Evolutionary conservation across 2,888 invertebrate genomes (phyloP).

Genomic region (Drosophila koepferae): DNA sequence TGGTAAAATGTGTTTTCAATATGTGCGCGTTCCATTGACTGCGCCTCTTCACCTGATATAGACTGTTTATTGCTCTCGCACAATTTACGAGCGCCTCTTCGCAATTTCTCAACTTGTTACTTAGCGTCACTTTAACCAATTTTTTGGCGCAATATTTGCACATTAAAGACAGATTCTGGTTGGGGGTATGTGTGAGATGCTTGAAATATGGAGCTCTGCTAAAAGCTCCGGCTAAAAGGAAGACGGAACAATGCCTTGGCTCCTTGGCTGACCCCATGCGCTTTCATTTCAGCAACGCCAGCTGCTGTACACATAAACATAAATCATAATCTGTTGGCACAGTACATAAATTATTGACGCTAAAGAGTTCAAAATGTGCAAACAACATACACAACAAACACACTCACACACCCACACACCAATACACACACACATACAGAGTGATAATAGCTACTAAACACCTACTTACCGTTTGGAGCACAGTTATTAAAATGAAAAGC

Average conservation of each 20-base stretch:
- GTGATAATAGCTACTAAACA: conserved; percentile 77
- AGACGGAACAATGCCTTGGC: conserved; percentile 46
- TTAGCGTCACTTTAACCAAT: conserved; percentile 70
- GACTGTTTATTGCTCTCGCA: conserved; percentile 68
- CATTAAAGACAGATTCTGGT: conserved; percentile 25
- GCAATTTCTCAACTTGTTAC: conserved; percentile 78
- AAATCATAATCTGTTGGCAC: conserved; percentile 77
- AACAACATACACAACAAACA: conserved; percentile 43
- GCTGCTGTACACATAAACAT: conserved; percentile 63
- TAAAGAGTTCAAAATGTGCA: conserved; percentile 74
- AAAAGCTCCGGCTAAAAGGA: conserved; percentile 23
- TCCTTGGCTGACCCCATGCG: conserved; percentile 17
- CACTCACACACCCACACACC: conserved; percentile 26
- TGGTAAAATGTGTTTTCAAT: conserved; percentile 35
- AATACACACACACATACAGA: conserved; percentile 22
- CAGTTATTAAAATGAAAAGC: conserved; percentile 61
- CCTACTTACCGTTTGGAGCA: conserved; percentile 63
- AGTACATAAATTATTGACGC: conserved; percentile 81
- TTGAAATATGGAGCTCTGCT: conserved; percentile 50
- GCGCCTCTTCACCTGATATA: conserved; percentile 9
- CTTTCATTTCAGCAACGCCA: conserved; percentile 47
- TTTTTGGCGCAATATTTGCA: conserved; percentile 50
- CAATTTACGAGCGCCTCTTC: conserved; percentile 66
- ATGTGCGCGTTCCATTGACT: conserved; percentile 10
- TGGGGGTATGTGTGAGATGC: background rate